These are phyloP conservation scores for Eudyptes chrysolophus DNA, from an alignment of 2,113 vertebrate species.

Conservation along the genomic window DNA sequence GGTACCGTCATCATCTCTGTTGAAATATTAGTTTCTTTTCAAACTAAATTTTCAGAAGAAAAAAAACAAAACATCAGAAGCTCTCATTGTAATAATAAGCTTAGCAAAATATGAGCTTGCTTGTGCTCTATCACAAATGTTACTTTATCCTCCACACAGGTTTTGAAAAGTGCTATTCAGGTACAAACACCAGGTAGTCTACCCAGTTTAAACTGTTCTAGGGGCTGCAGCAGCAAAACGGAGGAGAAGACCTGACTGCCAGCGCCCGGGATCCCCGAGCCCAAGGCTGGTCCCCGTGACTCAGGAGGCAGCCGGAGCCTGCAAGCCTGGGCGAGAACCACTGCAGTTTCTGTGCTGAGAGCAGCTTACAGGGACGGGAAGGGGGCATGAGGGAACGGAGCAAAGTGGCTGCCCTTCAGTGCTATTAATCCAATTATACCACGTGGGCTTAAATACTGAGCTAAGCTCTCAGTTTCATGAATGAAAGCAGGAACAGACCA, in stretches of 20 bases:
- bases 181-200: background rate
- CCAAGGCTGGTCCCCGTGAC: too few relatives aligned
- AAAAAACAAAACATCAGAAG: background rate
- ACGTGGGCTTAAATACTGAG: background rate
- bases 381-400: rapidly evolving
- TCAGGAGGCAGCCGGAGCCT: background rate
- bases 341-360: background rate
- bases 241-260: background rate
- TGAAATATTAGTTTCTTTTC: background rate
- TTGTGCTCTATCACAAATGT: background rate
- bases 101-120: background rate
- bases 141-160: background rate
- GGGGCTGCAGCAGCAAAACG: background rate
- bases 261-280: background rate
- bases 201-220: background rate
- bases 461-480: background rate
- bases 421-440: background rate
- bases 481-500: background rate
- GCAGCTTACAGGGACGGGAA: background rate
- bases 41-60: background rate
- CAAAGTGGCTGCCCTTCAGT: background rate
- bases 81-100: background rate
- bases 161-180: background rate
- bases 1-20: background rate
- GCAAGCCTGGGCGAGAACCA: rapidly evolving